These are phyloP conservation scores for Torymus tubicola DNA, from an alignment of 2,888 invertebrate genomes.

Conservation along the genomic window DNA sequence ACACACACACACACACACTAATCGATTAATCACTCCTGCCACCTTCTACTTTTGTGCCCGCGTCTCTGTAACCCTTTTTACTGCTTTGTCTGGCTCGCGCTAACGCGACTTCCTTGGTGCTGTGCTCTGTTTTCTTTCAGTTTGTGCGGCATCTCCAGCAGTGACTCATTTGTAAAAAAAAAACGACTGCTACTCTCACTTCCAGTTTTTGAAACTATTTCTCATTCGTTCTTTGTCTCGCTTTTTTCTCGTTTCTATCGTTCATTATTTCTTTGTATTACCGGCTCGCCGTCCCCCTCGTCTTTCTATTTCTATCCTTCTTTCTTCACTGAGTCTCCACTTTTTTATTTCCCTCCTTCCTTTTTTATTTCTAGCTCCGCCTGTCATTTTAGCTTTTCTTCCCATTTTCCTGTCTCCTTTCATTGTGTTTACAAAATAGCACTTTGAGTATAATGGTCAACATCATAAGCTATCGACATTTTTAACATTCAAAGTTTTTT, in stretches of 20 bases:
- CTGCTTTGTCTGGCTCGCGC: too few relatives aligned
- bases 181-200: background rate
- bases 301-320: background rate
- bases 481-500: too few relatives aligned
- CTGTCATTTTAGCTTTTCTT: slow-evolving; percentile 16
- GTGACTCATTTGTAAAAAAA: slow-evolving; percentile 8
- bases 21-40: too few relatives aligned
- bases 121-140: too few relatives aligned
- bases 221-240: background rate
- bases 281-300: background rate
- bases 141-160: too few relatives aligned
- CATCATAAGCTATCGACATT: too few relatives aligned
- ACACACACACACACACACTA: too few relatives aligned
- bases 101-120: too few relatives aligned
- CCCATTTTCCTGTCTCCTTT: background rate
- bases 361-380: slow-evolving; percentile 27
- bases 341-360: background rate
- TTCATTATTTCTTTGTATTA: background rate
- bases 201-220: slow-evolving; percentile 14
- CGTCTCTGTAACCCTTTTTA: too few relatives aligned
- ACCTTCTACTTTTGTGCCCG: too few relatives aligned
- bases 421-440: slow-evolving; percentile 36
- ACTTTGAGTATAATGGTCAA: background rate
- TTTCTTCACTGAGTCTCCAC: background rate
- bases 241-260: background rate